A percentile compares a stretch with the other conserved stretches of the same genome.
These are phyloP conservation scores for Hylyphantes graminicola DNA, from an alignment of 1,140 invertebrate species.

Conservation along the genomic window DNA sequence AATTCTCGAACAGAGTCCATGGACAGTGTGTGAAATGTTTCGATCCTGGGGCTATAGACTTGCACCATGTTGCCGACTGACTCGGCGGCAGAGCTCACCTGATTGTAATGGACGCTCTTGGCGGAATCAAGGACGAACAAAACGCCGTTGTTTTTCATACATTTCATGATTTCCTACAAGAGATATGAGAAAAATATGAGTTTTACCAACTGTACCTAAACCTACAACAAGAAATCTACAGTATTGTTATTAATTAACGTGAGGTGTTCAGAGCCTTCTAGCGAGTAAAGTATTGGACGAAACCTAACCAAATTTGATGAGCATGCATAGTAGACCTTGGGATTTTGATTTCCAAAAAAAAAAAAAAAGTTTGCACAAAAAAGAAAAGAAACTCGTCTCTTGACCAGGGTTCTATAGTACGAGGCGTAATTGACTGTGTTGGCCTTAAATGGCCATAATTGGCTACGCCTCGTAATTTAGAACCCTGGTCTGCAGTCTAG, in stretches of 20 bases:
- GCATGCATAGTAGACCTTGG: background rate
- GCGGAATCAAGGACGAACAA: conserved; percentile 19
- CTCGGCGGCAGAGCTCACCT: background rate
- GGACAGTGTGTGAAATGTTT: background rate
- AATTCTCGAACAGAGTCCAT: background rate
- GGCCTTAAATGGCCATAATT: too few species aligned
- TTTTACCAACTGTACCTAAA: background rate
- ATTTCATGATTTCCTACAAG: conserved; percentile 25
- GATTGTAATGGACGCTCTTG: background rate
- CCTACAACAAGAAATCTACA: background rate
- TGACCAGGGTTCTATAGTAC: background rate
- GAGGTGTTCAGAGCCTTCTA: too few species aligned
- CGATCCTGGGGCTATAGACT: background rate
- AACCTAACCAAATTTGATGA: background rate
- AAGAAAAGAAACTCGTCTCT: too few species aligned
- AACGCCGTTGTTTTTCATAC: background rate
- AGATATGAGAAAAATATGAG: background rate
- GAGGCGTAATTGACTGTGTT: background rate
- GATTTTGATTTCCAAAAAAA: too few species aligned
- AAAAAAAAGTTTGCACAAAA: too few species aligned
- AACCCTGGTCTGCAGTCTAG: too few species aligned
- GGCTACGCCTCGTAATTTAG: too few species aligned
- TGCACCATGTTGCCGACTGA: background rate
- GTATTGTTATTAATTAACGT: too few species aligned
- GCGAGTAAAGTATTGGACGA: background rate